Conservation (phyloP, 2,888 invertebrate genomes). For the Zootermopsis nevadensis region DNA sequence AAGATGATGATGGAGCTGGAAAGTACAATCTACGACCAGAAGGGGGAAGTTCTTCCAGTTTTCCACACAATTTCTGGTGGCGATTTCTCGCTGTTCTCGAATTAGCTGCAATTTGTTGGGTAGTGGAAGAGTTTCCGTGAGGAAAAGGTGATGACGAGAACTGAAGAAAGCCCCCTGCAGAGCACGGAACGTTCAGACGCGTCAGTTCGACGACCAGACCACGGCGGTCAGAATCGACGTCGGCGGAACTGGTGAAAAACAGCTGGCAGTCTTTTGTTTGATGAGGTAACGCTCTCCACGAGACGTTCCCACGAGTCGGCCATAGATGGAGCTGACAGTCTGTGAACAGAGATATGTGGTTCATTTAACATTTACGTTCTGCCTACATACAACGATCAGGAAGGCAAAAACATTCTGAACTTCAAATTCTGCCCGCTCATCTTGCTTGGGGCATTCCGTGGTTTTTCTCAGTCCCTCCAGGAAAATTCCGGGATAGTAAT, state of each 20-base stretch:
- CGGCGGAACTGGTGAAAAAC: conserved; percentile 64
- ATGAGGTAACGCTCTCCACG: conserved; percentile 68
- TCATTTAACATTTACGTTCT: too few relatives aligned
- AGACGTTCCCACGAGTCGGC: conserved; percentile 64
- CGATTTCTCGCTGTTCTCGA: neutral
- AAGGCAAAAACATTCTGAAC: too few relatives aligned
- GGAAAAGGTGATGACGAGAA: conserved; percentile 60
- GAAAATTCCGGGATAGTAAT: too few relatives aligned
- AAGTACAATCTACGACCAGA: conserved; percentile 72
- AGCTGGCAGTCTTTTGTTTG: conserved; percentile 67
- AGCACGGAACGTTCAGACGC: conserved; percentile 77
- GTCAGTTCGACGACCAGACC: conserved; percentile 75
- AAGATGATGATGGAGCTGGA: conserved; percentile 61
- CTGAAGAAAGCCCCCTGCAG: conserved; percentile 70
- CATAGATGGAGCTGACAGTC: conserved; percentile 71
- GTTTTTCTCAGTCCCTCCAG: too few relatives aligned
- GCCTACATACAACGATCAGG: too few relatives aligned
- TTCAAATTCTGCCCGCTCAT: too few relatives aligned
- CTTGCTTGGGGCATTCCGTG: too few relatives aligned
- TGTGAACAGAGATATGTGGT: conserved; percentile 63
- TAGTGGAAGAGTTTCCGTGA: conserved; percentile 58
- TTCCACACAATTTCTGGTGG: conserved; percentile 69
- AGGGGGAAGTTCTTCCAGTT: conserved; percentile 74
- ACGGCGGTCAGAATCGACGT: conserved; percentile 57
- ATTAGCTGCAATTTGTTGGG: neutral